These are phyloP conservation scores for Sebastes oblongus DNA, from an alignment of 2,797 vertebrate species.

Conservation along the genomic window DNA sequence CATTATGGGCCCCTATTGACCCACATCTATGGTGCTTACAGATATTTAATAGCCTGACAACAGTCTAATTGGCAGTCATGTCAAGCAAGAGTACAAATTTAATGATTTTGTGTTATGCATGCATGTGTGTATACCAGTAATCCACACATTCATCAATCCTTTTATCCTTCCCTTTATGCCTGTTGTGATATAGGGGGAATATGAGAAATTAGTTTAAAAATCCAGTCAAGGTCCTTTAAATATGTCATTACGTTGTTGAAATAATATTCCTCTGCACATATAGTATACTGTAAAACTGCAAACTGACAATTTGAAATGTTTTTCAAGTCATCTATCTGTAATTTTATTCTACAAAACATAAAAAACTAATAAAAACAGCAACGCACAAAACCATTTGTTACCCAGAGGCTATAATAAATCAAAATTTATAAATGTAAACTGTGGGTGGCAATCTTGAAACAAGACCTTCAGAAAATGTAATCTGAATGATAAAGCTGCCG, in stretches of 20 bases:
- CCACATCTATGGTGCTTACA: too few species aligned
- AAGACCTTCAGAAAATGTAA: background rate
- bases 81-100: background rate
- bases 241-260: background rate
- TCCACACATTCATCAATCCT: background rate
- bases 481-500: slow-evolving; percentile 1
- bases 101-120: background rate
- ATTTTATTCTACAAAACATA: background rate
- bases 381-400: background rate
- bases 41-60: too few species aligned
- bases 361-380: background rate
- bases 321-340: background rate
- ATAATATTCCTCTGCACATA: background rate
- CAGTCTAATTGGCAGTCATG: background rate
- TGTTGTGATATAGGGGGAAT: background rate
- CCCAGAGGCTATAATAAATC: background rate
- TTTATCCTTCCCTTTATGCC: background rate
- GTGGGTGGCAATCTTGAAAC: slow-evolving; percentile 1
- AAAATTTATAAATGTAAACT: slow-evolving; percentile 6
- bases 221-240: background rate
- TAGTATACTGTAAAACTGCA: background rate
- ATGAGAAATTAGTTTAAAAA: background rate
- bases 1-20: too few species aligned
- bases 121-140: background rate
- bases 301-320: background rate